Percentiles rank a stretch among this genome's conserved stretches.
These are phyloP conservation scores for Mus spicilegus DNA, from an alignment of 2,113 vertebrate species.

Conservation along the genomic window DNA sequence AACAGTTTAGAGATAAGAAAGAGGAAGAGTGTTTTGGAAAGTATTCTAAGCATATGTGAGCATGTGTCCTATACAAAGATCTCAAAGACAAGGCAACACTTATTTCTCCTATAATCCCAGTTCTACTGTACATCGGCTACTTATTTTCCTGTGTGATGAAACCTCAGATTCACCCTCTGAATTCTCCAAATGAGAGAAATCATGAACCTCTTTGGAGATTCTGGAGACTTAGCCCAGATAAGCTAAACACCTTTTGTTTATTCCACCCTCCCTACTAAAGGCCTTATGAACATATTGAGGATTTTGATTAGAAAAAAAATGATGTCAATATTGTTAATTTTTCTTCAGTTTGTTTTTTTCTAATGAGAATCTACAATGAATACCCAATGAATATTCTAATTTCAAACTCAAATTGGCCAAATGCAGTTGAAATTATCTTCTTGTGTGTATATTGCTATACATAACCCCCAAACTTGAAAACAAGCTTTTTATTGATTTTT, in stretches of 20 bases:
- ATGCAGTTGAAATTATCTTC: not conserved
- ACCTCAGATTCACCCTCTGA: not conserved
- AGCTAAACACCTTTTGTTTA: not conserved
- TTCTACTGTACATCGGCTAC: not conserved
- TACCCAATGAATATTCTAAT: not conserved
- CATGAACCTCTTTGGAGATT: not conserved
- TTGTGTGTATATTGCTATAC: not conserved
- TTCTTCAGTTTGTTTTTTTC: not conserved
- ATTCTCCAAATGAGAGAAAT: not conserved
- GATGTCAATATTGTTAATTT: not conserved
- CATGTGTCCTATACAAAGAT: not conserved
- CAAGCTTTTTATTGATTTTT: not conserved
- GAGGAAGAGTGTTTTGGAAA: not conserved
- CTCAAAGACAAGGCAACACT: not conserved
- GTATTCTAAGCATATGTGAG: not conserved
- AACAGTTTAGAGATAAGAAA: not conserved
- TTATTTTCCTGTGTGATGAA: too few species aligned
- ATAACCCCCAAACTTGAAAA: not conserved
- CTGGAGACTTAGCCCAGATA: not conserved
- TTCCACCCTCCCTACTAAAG: not conserved
- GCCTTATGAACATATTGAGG: not conserved
- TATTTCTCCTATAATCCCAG: not conserved
- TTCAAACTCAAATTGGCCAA: not conserved
- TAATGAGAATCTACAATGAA: not conserved
- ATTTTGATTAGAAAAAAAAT: not conserved